Evolutionary conservation across 2,888 invertebrate species (phyloP).

Genomic region (Cheilosia impressa): DNA sequence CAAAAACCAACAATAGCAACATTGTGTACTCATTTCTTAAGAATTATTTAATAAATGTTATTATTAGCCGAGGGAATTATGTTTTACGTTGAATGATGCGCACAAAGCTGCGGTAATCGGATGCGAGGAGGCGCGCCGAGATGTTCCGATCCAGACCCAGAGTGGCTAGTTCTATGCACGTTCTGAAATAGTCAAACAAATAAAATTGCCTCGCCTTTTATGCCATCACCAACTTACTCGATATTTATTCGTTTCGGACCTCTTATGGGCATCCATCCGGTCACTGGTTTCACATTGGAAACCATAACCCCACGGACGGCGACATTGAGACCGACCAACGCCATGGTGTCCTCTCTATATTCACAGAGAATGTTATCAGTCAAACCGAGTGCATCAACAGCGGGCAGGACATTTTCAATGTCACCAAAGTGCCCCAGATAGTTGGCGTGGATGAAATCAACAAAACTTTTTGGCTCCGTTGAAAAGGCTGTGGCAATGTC

Average conservation of each 20-base stretch:
- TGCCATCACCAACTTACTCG: slow-evolving; percentile 40
- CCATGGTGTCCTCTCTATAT: slow-evolving; percentile 84
- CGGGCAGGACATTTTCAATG: slow-evolving; percentile 86
- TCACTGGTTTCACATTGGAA: slow-evolving; percentile 87
- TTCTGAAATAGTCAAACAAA: slow-evolving; percentile 20
- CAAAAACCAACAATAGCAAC: slow-evolving; percentile 41
- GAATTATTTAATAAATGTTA: slow-evolving; percentile 63
- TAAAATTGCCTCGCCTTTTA: not conserved
- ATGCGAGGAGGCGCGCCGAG: slow-evolving; percentile 46
- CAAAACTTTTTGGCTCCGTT: slow-evolving; percentile 87
- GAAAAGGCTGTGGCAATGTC: slow-evolving; percentile 88
- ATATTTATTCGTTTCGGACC: slow-evolving; percentile 82
- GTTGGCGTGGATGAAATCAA: slow-evolving; percentile 90
- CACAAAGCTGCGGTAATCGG: slow-evolving; percentile 63
- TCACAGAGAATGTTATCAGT: slow-evolving; percentile 89
- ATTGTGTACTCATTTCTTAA: slow-evolving; percentile 56
- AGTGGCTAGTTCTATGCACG: slow-evolving; percentile 15
- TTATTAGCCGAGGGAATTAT: slow-evolving; percentile 19
- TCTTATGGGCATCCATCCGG: slow-evolving; percentile 90
- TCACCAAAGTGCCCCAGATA: slow-evolving; percentile 89
- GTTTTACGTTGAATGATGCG: slow-evolving; percentile 49
- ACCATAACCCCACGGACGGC: slow-evolving; percentile 89
- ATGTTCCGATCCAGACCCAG: slow-evolving; percentile 37
- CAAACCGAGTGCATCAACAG: slow-evolving; percentile 88
- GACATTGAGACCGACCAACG: slow-evolving; percentile 86